These are phyloP conservation scores for Dinoponera quadriceps DNA, from an alignment of 1,140 invertebrate species.

Conservation along the genomic window DNA sequence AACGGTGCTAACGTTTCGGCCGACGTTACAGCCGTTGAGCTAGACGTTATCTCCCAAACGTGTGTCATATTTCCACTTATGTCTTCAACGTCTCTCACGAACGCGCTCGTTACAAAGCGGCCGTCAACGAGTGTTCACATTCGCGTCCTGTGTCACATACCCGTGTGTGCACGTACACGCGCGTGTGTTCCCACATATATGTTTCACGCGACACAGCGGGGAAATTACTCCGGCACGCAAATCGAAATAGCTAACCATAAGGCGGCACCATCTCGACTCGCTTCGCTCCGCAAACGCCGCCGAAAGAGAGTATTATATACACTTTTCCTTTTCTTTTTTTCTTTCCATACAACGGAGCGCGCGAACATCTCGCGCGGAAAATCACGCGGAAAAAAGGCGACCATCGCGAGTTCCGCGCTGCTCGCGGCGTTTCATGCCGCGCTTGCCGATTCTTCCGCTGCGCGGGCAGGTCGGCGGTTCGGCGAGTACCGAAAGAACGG, in stretches of 20 bases:
- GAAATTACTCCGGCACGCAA: constrained; percentile 24
- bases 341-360: background rate
- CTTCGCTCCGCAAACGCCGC: background rate
- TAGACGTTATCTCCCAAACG: constrained; percentile 28
- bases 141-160: background rate
- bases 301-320: background rate
- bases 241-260: constrained; percentile 12
- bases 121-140: constrained; percentile 27
- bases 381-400: constrained; percentile 19
- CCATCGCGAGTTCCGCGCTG: background rate
- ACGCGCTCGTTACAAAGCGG: constrained; percentile 18
- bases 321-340: background rate
- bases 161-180: too few relatives aligned
- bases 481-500: constrained; percentile 32
- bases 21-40: constrained; percentile 26
- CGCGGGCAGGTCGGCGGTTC: constrained; percentile 1
- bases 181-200: too few relatives aligned
- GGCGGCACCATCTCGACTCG: constrained; percentile 15
- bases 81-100: constrained; percentile 28
- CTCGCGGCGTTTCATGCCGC: background rate
- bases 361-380: constrained; percentile 5
- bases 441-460: constrained; percentile 18
- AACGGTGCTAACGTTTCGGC: constrained; percentile 11
- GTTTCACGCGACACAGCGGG: background rate
- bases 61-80: constrained; percentile 45